These are phyloP conservation scores for Basileuterus tristriatus DNA, from an alignment of 2,797 vertebrate genomes.

Conservation along the genomic window DNA sequence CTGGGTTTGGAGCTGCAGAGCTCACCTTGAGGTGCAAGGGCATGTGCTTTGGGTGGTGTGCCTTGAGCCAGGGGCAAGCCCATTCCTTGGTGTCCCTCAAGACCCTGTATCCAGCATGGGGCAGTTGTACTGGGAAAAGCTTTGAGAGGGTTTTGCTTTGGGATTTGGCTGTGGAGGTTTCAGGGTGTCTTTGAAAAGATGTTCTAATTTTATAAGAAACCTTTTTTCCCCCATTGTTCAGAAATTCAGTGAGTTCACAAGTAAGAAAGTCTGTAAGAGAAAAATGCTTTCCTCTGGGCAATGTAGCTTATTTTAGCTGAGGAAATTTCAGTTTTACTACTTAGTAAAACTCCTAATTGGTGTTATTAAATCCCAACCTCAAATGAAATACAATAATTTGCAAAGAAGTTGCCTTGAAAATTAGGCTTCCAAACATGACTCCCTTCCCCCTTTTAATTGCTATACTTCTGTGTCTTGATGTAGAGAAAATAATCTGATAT, in stretches of 20 bases:
- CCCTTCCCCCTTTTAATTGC: background rate
- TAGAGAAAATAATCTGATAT: background rate
- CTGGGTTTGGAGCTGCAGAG: background rate
- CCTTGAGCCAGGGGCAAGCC: background rate
- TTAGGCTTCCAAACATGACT: background rate
- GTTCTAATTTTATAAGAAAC: background rate
- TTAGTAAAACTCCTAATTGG: conserved; percentile 37
- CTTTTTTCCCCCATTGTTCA: background rate
- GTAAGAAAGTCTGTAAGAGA: background rate
- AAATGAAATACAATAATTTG: conserved; percentile 12
- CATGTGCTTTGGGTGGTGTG: accelerated
- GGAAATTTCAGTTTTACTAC: conserved; percentile 7
- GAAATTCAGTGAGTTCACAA: background rate
- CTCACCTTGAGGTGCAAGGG: accelerated
- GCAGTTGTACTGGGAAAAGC: background rate
- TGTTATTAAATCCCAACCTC: conserved; percentile 11
- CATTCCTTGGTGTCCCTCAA: background rate
- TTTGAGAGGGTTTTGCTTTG: background rate
- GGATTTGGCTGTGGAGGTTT: background rate
- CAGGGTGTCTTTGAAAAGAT: background rate
- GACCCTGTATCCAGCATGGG: accelerated
- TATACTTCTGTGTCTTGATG: background rate
- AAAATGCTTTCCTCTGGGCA: conserved; percentile 7
- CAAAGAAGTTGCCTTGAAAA: background rate
- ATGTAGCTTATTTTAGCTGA: conserved; percentile 17